These are phyloP conservation scores for Pharmacophagus antenor DNA, from an alignment of 2,888 invertebrate species.

Conservation along the genomic window DNA sequence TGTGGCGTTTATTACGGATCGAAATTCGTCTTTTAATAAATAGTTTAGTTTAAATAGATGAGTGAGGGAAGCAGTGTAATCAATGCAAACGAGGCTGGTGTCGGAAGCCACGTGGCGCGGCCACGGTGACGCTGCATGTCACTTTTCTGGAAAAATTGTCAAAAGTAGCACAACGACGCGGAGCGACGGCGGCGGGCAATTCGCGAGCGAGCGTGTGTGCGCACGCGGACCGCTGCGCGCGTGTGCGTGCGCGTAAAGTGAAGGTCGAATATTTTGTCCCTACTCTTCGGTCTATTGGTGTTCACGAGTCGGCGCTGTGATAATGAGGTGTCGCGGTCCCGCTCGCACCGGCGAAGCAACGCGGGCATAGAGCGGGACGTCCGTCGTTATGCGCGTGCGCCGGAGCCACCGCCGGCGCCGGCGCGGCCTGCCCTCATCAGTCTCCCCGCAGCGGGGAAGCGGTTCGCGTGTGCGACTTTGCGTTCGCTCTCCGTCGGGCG, in stretches of 20 bases:
- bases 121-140: slow-evolving; percentile 72
- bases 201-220: slow-evolving; percentile 56
- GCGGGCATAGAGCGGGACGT: slow-evolving; percentile 62
- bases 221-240: slow-evolving; percentile 55
- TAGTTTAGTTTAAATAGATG: background rate
- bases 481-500: slow-evolving; percentile 57
- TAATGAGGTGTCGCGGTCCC: slow-evolving; percentile 70
- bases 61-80: slow-evolving; percentile 4
- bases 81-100: slow-evolving; percentile 6
- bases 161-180: slow-evolving; percentile 72
- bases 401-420: slow-evolving; percentile 75
- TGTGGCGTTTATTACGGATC: background rate
- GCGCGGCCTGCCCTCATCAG: slow-evolving; percentile 78
- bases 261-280: slow-evolving; percentile 81
- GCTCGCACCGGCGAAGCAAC: slow-evolving; percentile 51
- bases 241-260: slow-evolving; percentile 75
- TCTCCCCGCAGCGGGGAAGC: slow-evolving; percentile 79
- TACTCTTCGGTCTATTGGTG: slow-evolving; percentile 80
- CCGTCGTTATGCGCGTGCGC: slow-evolving; percentile 68
- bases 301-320: slow-evolving; percentile 76
- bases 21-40: background rate
- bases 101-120: slow-evolving; percentile 47
- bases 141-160: slow-evolving; percentile 79
- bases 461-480: slow-evolving; percentile 74
- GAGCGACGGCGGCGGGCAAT: slow-evolving; percentile 51